Evolutionary conservation across 2,888 invertebrate genomes (phyloP).

Genomic region (Drosophila hamatofila): DNA sequence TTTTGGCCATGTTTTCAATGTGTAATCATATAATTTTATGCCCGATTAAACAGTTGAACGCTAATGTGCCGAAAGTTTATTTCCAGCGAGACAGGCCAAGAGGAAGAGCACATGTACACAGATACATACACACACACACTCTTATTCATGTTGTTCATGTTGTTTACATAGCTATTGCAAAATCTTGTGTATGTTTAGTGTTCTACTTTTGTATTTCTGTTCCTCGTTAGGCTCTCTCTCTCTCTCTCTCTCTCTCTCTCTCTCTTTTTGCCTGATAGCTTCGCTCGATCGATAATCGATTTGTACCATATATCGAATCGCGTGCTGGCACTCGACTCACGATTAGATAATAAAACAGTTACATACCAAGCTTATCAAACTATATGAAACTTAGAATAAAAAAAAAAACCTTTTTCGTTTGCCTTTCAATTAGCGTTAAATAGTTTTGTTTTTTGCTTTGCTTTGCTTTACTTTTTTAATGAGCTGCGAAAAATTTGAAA

Average conservation of each 20-base stretch:
- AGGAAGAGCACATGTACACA: conserved; percentile 12
- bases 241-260: conserved; percentile 1
- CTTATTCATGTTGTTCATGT: conserved; percentile 1
- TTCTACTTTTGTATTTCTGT: conserved; percentile 44
- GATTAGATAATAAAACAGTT: conserved; percentile 46
- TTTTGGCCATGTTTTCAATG: conserved; percentile 46
- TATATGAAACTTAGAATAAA: neutral
- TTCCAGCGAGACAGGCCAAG: conserved; percentile 54
- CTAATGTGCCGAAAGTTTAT: conserved; percentile 70
- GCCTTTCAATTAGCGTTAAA: conserved; percentile 31
- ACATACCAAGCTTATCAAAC: conserved; percentile 40
- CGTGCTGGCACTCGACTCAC: conserved; percentile 26
- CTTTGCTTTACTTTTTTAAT: conserved; percentile 18
- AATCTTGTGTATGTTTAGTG: conserved; percentile 53
- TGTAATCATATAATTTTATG: conserved; percentile 69
- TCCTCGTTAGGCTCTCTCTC: conserved; percentile 14
- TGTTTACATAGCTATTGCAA: conserved; percentile 53
- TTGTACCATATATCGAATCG: conserved; percentile 12
- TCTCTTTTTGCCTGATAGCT: conserved; percentile 26
- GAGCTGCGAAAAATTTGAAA: conserved; percentile 45
- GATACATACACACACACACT: neutral
- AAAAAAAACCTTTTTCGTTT: conserved; percentile 7
- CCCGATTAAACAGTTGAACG: conserved; percentile 69
- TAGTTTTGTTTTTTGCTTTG: conserved; percentile 22
- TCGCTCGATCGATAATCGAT: conserved; percentile 66